Evolutionary conservation across 2,888 invertebrate species (phyloP), one percentile per base, ranked within the genome.

Genomic region (Dynastes tityus): DNA sequence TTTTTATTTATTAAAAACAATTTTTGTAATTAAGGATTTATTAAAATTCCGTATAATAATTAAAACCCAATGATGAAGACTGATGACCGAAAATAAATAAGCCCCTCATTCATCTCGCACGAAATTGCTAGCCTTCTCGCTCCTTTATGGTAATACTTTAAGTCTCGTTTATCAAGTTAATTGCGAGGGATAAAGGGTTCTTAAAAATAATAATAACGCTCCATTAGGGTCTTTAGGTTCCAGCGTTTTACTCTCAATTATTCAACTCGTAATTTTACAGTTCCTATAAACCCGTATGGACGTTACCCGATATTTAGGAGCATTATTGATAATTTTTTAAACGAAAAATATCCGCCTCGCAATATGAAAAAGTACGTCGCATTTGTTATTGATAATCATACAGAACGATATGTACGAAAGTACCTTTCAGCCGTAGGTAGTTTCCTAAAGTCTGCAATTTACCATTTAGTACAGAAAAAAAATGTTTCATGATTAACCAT

Each of bases 141-240:
- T 71, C 45, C 8, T 71, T 55, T 27, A 53, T n/a, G 37, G 55
- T 37, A 71, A 71, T 71, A 71, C 32, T 55, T 71, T 55, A 37
- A n/a, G 32, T 29, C 55, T 71, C 71, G 71, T 71, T 71, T 37
- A n/a, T 71, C 71, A 71, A 55, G 71, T 37, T 71, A 71, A 71
- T 71, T 71, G 37, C 55, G n/a, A 71, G 13, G 53, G 53, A 53
- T 71, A 71, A 71, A 55, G 53, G 53, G 16, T 9, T 32, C 37
- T 55, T 71, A 37, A 55, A 71, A 16, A 55, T 71, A 55, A 71
- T 71, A 71, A 71, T 49, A 53, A 16, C 8, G 71, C 29, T 51
- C 37, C 40, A 65, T 65, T n/a, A 40, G 16, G 27, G 64, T 37
- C 37, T 37, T 64, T 64, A 37, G 29, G 16, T 65, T 40, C 22